Evolutionary conservation across 1,140 invertebrate species (phyloP), one percentile per base, ranked within the genome.

Genomic region (Liolophura sinensis): DNA sequence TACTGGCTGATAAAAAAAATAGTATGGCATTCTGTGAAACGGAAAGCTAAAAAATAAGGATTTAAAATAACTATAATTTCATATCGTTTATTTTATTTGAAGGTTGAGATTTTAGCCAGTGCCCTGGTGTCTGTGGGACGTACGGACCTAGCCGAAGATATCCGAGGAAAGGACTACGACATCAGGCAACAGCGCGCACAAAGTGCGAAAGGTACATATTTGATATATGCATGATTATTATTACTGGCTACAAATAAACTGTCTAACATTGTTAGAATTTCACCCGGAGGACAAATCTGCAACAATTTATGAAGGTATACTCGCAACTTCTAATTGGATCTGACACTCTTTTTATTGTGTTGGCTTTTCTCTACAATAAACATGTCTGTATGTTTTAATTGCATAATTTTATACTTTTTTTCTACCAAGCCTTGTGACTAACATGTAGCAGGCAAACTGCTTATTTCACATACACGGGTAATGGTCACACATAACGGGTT

Each of bases 111-210:
- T 24, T 58, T 80, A 52, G 70, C 71, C 12, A 52, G 72, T 40
- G 78, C 75, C 6, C 64, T 80, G 16, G 61, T 50, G 27, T 51
- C 65, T 14, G 65, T 67, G 54, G 74, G 77, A 18, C 62, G 78
- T 46, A 48, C 67, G 6, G 80, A 82, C 55, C 64, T 82, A 9
- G 74, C 73, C 0, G 68, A 72, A 48, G 75, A 76, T 60, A 62
- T 80, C 0, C 50, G 64, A 58, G 76, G 76, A 54, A 64, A 72
- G 60, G 78, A 80, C 20, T 12, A 54, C 1, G 75, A 76, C 46
- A 76, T 72, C 62, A 68, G 67, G 55, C 60, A 64, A 24, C 20
- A 61, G 16, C 56, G 69, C 25, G 67, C 70, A 14, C 48, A 52
- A 16, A 55, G 51, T 15, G n/a, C 60, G 22, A 75, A 68, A 74